Evolutionary conservation across 2,888 invertebrate genomes (phyloP).

Genomic region (Caenorhabditis afra): DNA sequence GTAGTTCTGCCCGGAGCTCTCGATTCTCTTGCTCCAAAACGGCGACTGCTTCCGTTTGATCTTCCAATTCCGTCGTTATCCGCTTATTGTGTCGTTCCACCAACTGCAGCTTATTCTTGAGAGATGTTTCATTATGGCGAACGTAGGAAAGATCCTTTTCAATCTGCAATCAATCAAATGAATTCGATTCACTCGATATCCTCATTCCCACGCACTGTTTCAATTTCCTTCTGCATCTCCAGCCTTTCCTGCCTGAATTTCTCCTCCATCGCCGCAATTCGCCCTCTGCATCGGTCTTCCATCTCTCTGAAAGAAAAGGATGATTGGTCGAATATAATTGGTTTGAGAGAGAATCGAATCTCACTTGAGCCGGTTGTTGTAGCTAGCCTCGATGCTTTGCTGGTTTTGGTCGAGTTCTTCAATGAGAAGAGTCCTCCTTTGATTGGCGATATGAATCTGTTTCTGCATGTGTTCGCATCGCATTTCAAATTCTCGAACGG

Average conservation of each 20-base stretch:
- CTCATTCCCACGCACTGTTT: slow-evolving; percentile 46
- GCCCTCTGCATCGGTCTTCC: slow-evolving; percentile 68
- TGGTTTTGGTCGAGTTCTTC: slow-evolving; percentile 74
- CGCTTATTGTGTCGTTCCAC: slow-evolving; percentile 70
- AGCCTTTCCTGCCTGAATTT: slow-evolving; percentile 66
- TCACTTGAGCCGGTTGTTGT: slow-evolving; percentile 67
- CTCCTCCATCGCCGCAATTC: slow-evolving; percentile 68
- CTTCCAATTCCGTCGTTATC: slow-evolving; percentile 65
- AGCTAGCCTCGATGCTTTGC: slow-evolving; percentile 70
- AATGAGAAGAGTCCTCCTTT: slow-evolving; percentile 68
- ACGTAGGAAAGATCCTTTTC: slow-evolving; percentile 70
- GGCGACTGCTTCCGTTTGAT: slow-evolving; percentile 63
- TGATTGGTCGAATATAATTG: slow-evolving; percentile 10
- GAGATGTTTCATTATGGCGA: slow-evolving; percentile 67
- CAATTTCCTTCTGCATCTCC: slow-evolving; percentile 70
- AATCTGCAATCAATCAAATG: slow-evolving; percentile 25
- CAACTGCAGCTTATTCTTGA: slow-evolving; percentile 66
- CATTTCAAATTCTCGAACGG: slow-evolving; percentile 62
- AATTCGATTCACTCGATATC: neutral
- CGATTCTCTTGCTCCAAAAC: slow-evolving; percentile 69
- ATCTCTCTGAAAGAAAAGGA: slow-evolving; percentile 65
- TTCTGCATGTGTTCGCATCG: slow-evolving; percentile 69
- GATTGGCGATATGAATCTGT: slow-evolving; percentile 72
- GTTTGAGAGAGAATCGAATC: slow-evolving; percentile 12
- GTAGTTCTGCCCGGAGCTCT: slow-evolving; percentile 65